Base-by-base conservation (phyloP, 2,888 invertebrate species). In the Nudaria mundana region DNA sequence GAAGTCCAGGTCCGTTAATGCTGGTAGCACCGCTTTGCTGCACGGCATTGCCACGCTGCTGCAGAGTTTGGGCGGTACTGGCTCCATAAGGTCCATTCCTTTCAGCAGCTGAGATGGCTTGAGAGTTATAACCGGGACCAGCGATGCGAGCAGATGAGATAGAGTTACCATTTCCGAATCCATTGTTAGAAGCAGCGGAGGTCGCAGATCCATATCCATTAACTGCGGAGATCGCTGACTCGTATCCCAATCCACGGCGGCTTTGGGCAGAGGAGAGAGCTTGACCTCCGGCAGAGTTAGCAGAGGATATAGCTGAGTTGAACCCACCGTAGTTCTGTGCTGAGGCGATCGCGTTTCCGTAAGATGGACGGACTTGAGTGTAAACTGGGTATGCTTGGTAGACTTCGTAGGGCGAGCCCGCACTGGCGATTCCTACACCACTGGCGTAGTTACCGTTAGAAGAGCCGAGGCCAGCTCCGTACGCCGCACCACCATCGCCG, bases 1-100 rank as follows among this genome's bases (percentile, higher is more conserved):
- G 79, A 34, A 82, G 39, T 16, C 81, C 81, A 3, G 78, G 81
- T 0, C 65, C 79, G 36, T 79, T 68, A 48, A 79, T 63, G 52
- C 71, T 72, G 45, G 72, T 69, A n/a, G 85, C 82, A 1, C 73
- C 77, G 16, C 73, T 78, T 44, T 78, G 68, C 43, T 73, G 77
- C 14, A 75, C 13, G 2, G 54, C 44, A 12, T 56, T 62, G 2
- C 70, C 77, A 5, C 58, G 59, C 20, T 80, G 81, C 40, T 80
- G 78, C 5, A 71, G 41, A 5, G 72, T 52, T 7, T 84, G 82
- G 0, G 83, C 75, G 1, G 73, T 72, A 54, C 76, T 81, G 1
- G 72, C 73, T 8, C 67, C 58, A 48, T 69, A 73, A 2, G 65
- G 70, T 2, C 70, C 73, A 15, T 54, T 44, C 30, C 72, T 75